Base-by-base conservation (phyloP, 2,888 invertebrate species). In the Ectemnius lituratus region DNA sequence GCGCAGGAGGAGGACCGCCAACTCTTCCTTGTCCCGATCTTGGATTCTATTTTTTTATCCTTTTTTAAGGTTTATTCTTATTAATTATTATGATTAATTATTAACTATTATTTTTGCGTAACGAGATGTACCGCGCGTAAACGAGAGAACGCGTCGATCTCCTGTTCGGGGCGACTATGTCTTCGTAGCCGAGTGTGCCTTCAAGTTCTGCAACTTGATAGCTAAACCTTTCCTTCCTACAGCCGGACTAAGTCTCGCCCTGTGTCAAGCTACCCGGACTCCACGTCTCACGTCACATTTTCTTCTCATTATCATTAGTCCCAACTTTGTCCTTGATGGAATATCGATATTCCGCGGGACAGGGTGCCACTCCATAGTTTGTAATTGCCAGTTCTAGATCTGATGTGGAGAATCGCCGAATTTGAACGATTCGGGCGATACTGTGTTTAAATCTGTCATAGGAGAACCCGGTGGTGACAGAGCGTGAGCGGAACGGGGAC, bases 71-170 rank as follows among this genome's bases (percentile, higher is more conserved):
- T 81, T 80, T 82, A 84, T 84, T 82, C 78, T 80, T 85, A 82
- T 82, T 81, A 75, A 83, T 80, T 73, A 81, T 84, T 78, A 69
- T 79, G 70, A 49, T 66, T 70, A 65, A 70, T 63, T 67, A 52
- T 52, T 73, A 62, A 78, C 75, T 77, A 71, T 75, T 78, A 79
- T 82, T 82, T 87, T 82, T 79, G 81, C 83, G 85, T 84, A 86
- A 84, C 81, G 84, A 84, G 85, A 84, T 82, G 82, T 86, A 86
- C 84, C 85, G 87, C 86, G 85, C 72, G 80, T 83, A 83, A 85
- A 87, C 84, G 86, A 88, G 86, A 88, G 86, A 88, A 82, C 79
- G 85, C 76, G 86, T 88, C 88, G 72, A 81, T 83, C 78, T 88
- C 85, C 84, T 70, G 79, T 84, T 86, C 85, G 88, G 85, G 86